Conservation (phyloP, 92 coral and sea anemone genomes). For the Phenganax subtilis region DNA sequence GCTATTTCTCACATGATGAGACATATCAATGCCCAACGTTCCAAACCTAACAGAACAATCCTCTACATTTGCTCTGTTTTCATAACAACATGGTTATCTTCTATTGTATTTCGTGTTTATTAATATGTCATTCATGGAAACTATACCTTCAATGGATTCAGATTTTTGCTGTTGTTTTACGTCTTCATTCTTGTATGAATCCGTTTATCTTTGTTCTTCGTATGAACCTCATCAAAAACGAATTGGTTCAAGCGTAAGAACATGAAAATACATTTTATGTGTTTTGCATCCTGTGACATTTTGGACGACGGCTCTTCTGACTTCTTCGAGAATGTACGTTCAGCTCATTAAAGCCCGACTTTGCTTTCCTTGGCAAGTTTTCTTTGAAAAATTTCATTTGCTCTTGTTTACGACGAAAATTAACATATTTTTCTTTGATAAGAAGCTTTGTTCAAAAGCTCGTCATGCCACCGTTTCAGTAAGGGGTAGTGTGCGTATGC, state of each 20-base stretch:
- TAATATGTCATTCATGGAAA: neutral
- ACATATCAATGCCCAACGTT: neutral
- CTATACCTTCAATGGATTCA: slow-evolving; percentile 16
- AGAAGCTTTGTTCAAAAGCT: no score
- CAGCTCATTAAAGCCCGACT: no score
- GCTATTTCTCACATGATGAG: slow-evolving; percentile 1
- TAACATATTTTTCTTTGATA: no score
- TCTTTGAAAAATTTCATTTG: no score
- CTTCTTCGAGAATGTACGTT: no score
- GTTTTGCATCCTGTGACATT: no score
- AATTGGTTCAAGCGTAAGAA: neutral
- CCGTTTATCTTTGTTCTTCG: neutral
- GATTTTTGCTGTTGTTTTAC: slow-evolving; percentile 5
- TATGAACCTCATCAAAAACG: neutral
- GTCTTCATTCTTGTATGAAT: slow-evolving; percentile 15
- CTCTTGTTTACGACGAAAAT: no score
- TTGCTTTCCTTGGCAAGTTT: no score
- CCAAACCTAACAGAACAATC: slow-evolving; percentile 14
- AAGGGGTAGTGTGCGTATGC: no score
- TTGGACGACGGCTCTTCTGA: no score
- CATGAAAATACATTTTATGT: no score
- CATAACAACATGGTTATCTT: slow-evolving; percentile 21
- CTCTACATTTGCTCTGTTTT: slow-evolving; percentile 14
- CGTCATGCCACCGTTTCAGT: no score
- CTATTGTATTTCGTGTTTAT: slow-evolving; percentile 6